Base-by-base conservation (phyloP, 1,140 invertebrate species). In the Heliconius himera region DNA sequence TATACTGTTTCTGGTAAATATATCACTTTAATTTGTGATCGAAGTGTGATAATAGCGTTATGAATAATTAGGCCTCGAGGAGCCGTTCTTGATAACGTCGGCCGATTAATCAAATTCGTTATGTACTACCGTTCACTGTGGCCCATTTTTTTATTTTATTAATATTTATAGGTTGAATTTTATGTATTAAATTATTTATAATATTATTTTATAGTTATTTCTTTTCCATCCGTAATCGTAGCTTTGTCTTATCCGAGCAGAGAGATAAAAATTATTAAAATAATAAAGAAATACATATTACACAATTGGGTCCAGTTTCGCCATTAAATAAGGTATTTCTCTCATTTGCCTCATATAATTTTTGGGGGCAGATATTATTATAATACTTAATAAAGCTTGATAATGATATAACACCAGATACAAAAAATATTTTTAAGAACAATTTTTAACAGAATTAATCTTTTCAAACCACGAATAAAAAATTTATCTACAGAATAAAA, bases 61-160 rank as follows among this genome's bases (percentile, higher is more conserved):
- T 77, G 76, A 77, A 72, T 72, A 77, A 77, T 77, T 77, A 77
- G 76, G 46, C 70, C 76, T 77, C 76, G 76, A 77, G 76, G 70
- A 77, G 76, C 76, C 46, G 76, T 71, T 72, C 76, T 77, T 66
- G 76, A 77, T 77, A 77, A 72, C 46, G 76, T 70, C 76, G 54
- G 46, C 66, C 76, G 70, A 77, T 77, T 77, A 77, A 77, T 77
- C 76, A 77, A 77, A 77, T 77, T 77, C 70, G 71, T 77, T 77
- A 49, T 77, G 70, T 77, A 66, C 66, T 77, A 76, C 74, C 38
- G 74, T 70, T 70, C 70, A 77, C n/a, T 77, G 71, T 76, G 66
- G 11, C 66, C 41, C 29, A 29, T 33, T 77, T 72, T 77, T 70
- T 72, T 38, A 38, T 36, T 36, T 71, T n/a, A 6, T 71, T 71